phyloP scores from a whole-genome alignment of 1,140 invertebrate genomes.

The Centruroides sculpturatus region DNA sequence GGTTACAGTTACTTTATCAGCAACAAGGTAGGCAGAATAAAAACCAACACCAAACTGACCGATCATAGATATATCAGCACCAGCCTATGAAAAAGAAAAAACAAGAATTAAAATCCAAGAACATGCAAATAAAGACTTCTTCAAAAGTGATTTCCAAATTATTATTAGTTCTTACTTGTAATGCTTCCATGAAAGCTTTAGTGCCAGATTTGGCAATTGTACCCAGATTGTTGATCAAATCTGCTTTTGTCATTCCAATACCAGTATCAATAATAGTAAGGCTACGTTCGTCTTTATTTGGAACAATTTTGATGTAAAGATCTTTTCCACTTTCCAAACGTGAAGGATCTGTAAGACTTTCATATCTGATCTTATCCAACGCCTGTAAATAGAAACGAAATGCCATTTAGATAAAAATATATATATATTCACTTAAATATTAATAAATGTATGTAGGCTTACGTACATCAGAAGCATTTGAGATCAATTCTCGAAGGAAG shows the following conservation, averaged over 20 bases:
- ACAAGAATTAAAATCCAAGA: neutral
- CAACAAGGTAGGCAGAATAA: conserved; percentile 94
- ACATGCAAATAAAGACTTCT: neutral
- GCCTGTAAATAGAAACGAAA: conserved; percentile 20
- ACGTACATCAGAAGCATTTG: conserved; percentile 62
- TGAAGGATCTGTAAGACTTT: conserved; percentile 75
- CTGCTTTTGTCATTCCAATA: conserved; percentile 93
- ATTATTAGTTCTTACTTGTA: conserved; percentile 36
- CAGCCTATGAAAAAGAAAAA: conserved; percentile 39
- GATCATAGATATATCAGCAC: conserved; percentile 93
- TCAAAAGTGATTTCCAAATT: neutral
- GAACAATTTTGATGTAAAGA: conserved; percentile 76
- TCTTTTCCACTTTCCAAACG: conserved; percentile 76
- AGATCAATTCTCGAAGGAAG: conserved; percentile 91
- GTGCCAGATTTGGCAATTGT: conserved; percentile 93
- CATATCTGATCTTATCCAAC: conserved; percentile 54
- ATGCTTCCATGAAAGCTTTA: conserved; percentile 91
- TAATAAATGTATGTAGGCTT: neutral
- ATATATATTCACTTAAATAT: neutral
- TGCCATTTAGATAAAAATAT: neutral
- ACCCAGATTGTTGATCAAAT: conserved; percentile 87
- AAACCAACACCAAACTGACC: conserved; percentile 96
- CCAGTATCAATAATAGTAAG: conserved; percentile 85
- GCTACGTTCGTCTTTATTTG: conserved; percentile 75
- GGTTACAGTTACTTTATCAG: conserved; percentile 80